A percentile compares a stretch with the other conserved stretches of the same genome.
Evolutionary conservation across 2,113 vertebrate species (phyloP).

Genomic region (Indicator indicator): DNA sequence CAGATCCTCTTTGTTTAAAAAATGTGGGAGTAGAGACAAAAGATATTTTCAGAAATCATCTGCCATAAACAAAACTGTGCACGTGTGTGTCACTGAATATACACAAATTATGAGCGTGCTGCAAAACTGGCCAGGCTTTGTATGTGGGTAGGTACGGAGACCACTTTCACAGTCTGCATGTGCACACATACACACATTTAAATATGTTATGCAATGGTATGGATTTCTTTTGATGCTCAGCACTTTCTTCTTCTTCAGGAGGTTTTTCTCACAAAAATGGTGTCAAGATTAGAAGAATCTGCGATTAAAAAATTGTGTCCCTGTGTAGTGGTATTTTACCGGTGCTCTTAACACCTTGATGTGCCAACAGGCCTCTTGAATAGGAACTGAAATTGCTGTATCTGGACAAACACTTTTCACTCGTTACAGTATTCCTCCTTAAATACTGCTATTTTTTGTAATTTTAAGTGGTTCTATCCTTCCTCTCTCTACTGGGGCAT

Average conservation of each 20-base stretch:
- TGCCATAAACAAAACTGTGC: conserved; percentile 14
- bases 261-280: neutral
- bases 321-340: neutral
- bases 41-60: conserved; percentile 50
- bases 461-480: neutral
- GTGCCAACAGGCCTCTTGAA: rapidly evolving
- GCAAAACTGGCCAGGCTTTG: neutral
- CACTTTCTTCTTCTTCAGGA: neutral
- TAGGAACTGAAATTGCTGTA: neutral
- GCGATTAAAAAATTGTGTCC: neutral
- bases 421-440: neutral
- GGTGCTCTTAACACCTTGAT: neutral
- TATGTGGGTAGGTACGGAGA: neutral
- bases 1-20: neutral
- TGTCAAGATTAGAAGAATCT: neutral
- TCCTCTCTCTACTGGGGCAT: neutral
- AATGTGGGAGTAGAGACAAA: neutral
- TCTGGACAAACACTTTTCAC: neutral
- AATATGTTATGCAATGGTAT: neutral
- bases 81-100: rapidly evolving
- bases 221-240: neutral
- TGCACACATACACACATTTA: neutral
- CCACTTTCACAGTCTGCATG: neutral
- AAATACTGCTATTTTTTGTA: neutral
- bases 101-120: neutral